Base-by-base conservation (phyloP, 2,113 vertebrate species). In the Hydrolagus affinis region DNA sequence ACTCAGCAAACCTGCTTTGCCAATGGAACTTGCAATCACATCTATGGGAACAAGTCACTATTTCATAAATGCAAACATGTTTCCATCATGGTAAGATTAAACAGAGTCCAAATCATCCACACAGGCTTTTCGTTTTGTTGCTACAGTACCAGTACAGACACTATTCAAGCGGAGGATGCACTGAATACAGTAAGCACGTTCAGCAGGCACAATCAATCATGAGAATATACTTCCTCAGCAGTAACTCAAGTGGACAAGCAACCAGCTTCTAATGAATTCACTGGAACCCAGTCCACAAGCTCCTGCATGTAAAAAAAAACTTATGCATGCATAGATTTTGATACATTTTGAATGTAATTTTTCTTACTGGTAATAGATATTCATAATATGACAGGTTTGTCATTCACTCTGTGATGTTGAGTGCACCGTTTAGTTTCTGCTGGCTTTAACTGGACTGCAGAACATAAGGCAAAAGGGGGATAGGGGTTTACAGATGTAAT, bases 161-260 rank as follows among this genome's bases (percentile, higher is more conserved):
- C 14, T 75, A 44, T 17, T 14, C 30, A 32, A 17, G 17, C 17
- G 12, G 11, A 14, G 25, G 56, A 15, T 44, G 30, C 73, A 14
- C 32, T 75, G 73, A n/a, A 75, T 75, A 32, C 17, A 15, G 4
- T 21, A 32, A 32, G 32, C 56, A 56, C 11, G 15, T 75, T 75
- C 12, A 15, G 73, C 73, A 44, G 73, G 14, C 73, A 75, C 15
- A 9, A 56, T 75, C 73, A 75, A 75, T 56, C 73, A 75, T 28
- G 23, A n/a, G 73, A 75, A 75, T 15, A 75, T 75, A 32, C 73
- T 75, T 75, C 30, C 9, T 75, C 73, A 75, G 25, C 70, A 72
- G 70, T 72, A 72, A 7, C 15, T 72, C 56, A 44, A 44, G 44
- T 75, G 32, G 73, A 56, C 30, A 75, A 17, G 30, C 73, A 75